phyloP scores from a whole-genome alignment of 2,888 invertebrate species.

The Linnaemya vulpina region DNA sequence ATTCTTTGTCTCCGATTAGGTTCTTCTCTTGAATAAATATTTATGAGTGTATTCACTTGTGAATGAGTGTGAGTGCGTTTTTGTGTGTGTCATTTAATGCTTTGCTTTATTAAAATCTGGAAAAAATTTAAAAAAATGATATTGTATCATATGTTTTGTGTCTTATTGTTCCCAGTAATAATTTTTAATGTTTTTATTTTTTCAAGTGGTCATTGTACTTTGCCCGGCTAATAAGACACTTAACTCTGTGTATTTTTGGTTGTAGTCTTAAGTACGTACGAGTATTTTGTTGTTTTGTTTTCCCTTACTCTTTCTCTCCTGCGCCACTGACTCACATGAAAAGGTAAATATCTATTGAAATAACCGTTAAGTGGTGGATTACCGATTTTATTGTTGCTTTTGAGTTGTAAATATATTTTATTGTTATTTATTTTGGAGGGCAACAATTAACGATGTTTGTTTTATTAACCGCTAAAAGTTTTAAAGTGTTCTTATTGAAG shows the following conservation, averaged over 20 bases:
- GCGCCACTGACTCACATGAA: neutral
- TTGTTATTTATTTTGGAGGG: neutral
- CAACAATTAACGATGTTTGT: neutral
- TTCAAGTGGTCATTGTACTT: slow-evolving; percentile 63
- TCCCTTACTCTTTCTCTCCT: neutral
- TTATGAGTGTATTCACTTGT: neutral
- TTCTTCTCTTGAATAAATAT: slow-evolving; percentile 1
- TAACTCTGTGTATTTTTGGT: slow-evolving; percentile 5
- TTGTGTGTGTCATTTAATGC: slow-evolving; percentile 37
- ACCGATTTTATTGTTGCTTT: slow-evolving; percentile 5
- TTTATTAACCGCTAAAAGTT: slow-evolving; percentile 12
- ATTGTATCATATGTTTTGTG: slow-evolving; percentile 47
- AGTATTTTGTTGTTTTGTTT: neutral
- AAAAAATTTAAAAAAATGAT: neutral
- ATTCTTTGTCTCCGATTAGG: slow-evolving; percentile 21
- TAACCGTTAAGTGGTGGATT: slow-evolving; percentile 38
- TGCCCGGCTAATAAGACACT: slow-evolving; percentile 46
- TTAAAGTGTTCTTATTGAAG: slow-evolving; percentile 5
- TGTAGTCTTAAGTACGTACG: neutral
- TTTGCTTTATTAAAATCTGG: slow-evolving; percentile 37
- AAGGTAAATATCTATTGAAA: slow-evolving; percentile 16
- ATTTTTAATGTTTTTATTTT: neutral
- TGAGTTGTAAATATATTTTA: neutral
- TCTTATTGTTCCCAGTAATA: slow-evolving; percentile 9
- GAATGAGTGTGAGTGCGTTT: too few species aligned